A percentile compares a stretch with the other conserved stretches of the same genome.
Evolutionary conservation across 2,888 invertebrate species (phyloP).

Genomic region (Agonum fuliginosum): DNA sequence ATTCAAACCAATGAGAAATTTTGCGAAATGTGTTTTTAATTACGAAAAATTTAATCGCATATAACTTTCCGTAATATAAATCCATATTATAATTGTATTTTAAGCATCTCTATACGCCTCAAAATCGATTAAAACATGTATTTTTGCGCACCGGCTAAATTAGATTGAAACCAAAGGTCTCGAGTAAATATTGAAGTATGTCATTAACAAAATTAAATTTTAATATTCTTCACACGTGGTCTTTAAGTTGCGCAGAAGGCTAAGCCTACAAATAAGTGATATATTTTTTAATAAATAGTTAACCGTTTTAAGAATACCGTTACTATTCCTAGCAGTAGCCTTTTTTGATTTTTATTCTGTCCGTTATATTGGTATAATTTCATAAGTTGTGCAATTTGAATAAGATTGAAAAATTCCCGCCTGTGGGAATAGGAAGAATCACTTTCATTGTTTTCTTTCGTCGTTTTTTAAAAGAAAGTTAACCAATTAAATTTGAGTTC

Average conservation of each 20-base stretch:
- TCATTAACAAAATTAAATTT: slow-evolving; percentile 34
- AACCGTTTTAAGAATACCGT: slow-evolving; percentile 38
- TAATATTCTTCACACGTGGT: slow-evolving; percentile 39
- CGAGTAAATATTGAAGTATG: slow-evolving; percentile 30
- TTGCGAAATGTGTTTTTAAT: slow-evolving; percentile 28
- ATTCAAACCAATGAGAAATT: too few species aligned
- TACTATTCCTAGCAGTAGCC: slow-evolving; percentile 1
- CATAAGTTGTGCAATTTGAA: slow-evolving; percentile 29
- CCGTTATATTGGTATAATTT: slow-evolving; percentile 38
- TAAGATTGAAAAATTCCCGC: slow-evolving; percentile 31
- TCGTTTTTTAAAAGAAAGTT: slow-evolving; percentile 39
- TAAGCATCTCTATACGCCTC: neutral
- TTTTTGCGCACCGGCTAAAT: slow-evolving; percentile 29
- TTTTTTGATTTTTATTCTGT: slow-evolving; percentile 22
- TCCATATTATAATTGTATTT: slow-evolving; percentile 14
- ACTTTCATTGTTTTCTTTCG: slow-evolving; percentile 38
- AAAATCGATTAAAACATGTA: slow-evolving; percentile 17
- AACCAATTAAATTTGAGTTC: neutral
- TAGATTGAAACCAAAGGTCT: slow-evolving; percentile 25
- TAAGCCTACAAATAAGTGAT: slow-evolving; percentile 31
- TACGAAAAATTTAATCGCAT: neutral
- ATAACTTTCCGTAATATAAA: neutral
- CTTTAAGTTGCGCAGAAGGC: neutral
- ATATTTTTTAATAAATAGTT: slow-evolving; percentile 35
- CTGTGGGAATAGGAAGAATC: slow-evolving; percentile 26